Percentiles rank a stretch among this genome's conserved stretches.
Evolutionary conservation across 2,797 vertebrate species (phyloP).

Genomic region (Oreortyx pictus): DNA sequence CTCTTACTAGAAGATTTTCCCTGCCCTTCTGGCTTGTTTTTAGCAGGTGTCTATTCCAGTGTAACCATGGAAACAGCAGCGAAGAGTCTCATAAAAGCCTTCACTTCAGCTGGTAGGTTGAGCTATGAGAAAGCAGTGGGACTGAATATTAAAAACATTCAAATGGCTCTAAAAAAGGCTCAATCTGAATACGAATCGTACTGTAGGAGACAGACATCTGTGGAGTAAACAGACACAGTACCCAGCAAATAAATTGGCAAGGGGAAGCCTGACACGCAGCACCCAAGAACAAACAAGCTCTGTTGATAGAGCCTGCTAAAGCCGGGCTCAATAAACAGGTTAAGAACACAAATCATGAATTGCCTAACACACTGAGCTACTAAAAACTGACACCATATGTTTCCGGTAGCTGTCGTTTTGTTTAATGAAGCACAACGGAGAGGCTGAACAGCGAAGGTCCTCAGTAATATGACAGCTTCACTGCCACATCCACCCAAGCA

Average conservation of each 20-base stretch:
- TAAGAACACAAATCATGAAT: slow-evolving; percentile 14
- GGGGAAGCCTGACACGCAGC: not conserved
- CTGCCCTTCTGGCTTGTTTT: slow-evolving; percentile 25
- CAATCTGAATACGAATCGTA: not conserved
- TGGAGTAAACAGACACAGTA: not conserved
- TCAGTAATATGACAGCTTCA: not conserved
- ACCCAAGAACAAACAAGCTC: slow-evolving; percentile 16
- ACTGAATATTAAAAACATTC: slow-evolving; percentile 59
- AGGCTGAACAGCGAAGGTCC: not conserved
- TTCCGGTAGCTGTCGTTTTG: not conserved
- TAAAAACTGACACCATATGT: slow-evolving; percentile 5
- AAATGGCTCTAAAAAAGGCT: not conserved
- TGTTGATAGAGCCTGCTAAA: not conserved
- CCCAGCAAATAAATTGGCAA: not conserved
- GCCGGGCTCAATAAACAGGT: slow-evolving; percentile 13
- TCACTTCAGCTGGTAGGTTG: slow-evolving; percentile 48
- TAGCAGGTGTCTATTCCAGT: slow-evolving; percentile 46
- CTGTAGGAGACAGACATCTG: slow-evolving; percentile 38
- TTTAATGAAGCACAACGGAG: not conserved
- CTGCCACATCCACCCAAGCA: not conserved
- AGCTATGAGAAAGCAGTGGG: slow-evolving; percentile 45
- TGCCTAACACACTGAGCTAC: not conserved
- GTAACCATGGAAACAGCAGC: slow-evolving; percentile 73
- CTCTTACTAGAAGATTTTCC: slow-evolving; percentile 8
- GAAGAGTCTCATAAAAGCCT: slow-evolving; percentile 56